Evolutionary conservation across 1,140 invertebrate genomes (phyloP), one percentile per base, ranked within the genome.

Genomic region (Polypedilum pembai): DNA sequence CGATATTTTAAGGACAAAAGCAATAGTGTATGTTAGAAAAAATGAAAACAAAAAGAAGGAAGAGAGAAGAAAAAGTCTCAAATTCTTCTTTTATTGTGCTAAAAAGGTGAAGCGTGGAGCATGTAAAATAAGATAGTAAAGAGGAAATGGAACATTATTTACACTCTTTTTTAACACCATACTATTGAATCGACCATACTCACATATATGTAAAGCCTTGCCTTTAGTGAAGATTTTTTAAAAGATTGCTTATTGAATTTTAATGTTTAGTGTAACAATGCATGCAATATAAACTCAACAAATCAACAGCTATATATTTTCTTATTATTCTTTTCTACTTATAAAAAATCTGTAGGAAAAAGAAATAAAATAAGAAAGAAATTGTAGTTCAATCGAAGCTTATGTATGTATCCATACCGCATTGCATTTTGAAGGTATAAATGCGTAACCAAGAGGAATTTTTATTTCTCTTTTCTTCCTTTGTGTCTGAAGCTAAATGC

Each of bases 101-200:
- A 69, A 69, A 56, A 69, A 69, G 65, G 18, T 18, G 17, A 18
- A 69, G 65, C 17, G 65, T 69, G 17, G 65, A 69, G 10, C 45
- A 56, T 56, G n/a, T n/a, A 56, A 56, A n/a, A 56, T 56, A 56
- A n/a, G n/a, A 56, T 56, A 56, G 45, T 33, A 69, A 8, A 69
- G 65, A 69, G 65, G 65, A 69, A 69, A 69, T 69, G 65, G 65
- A 18, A 69, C 65, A 69, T 69, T 69, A 69, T 69, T 69, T 69
- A 69, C 65, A 69, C 65, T 69, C 20, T 18, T 69, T 69, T 69
- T 69, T 69, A 69, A 69, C 65, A 69, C 65, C 17, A 69, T 20
- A 33, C n/a, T 56, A 56, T 56, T 56, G 45, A n/a, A 56, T n/a
- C n/a, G 15, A 56, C 12, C 5, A 15, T n/a, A 56, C 15, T 12